Percentiles rank a stretch among this genome's conserved stretches.
These are phyloP conservation scores for Lepus oiostolus DNA, from an alignment of 2,797 vertebrate genomes.

Conservation along the genomic window DNA sequence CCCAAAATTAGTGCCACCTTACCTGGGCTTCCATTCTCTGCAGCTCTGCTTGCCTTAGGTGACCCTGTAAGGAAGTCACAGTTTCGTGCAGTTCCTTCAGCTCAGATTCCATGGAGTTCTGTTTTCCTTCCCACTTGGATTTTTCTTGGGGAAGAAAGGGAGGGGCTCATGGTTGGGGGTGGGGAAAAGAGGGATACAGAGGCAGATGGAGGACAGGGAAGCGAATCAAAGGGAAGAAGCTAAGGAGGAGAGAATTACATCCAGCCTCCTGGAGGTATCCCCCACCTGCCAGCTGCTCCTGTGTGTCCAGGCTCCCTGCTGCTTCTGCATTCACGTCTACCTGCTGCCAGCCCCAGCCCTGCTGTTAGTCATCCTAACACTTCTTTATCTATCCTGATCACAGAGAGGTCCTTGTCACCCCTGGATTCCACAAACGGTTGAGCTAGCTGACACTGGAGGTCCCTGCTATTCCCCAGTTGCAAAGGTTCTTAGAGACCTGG, in stretches of 20 bases:
- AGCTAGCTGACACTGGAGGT: neutral
- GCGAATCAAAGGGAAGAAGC: conserved; percentile 33
- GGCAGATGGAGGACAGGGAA: conserved; percentile 57
- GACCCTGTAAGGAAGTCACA: conserved; percentile 81
- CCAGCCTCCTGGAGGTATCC: neutral
- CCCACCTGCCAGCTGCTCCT: conserved; percentile 52
- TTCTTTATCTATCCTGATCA: neutral
- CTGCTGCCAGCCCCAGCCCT: neutral
- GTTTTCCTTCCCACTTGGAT: conserved; percentile 82
- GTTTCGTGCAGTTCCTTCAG: conserved; percentile 77
- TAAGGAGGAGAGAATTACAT: conserved; percentile 58
- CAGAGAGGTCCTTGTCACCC: neutral
- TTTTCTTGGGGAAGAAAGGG: conserved; percentile 78
- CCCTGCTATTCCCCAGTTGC: neutral
- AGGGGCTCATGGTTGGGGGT: conserved; percentile 50
- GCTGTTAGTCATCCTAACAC: neutral
- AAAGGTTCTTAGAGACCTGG: neutral
- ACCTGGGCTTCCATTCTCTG: conserved; percentile 84
- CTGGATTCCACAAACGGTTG: neutral
- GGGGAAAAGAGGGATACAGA: neutral
- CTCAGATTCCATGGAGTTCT: conserved; percentile 79
- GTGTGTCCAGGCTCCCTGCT: neutral
- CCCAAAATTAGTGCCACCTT: conserved; percentile 18
- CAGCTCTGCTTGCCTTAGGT: conserved; percentile 78
- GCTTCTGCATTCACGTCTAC: neutral